Percentiles rank a stretch among this genome's conserved stretches.
phyloP scores from a whole-genome alignment of 1,140 invertebrate species.

The Cryptotermes secundus region DNA sequence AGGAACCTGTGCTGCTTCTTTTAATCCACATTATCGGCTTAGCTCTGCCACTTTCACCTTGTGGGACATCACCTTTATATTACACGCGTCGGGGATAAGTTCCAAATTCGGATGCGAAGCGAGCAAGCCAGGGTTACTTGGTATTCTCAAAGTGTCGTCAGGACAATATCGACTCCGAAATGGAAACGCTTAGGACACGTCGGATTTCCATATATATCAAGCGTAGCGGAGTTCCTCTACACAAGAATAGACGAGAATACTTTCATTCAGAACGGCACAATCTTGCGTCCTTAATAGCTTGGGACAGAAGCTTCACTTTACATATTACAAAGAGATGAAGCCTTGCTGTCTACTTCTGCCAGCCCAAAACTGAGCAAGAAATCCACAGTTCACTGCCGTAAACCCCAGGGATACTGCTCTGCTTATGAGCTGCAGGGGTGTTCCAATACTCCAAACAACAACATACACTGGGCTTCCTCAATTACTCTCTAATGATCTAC shows the following conservation, averaged over 20 bases:
- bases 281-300: conserved; percentile 6
- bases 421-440: too few species aligned
- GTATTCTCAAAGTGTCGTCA: not conserved
- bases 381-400: too few species aligned
- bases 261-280: not conserved
- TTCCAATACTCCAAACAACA: too few species aligned
- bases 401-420: too few species aligned
- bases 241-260: not conserved
- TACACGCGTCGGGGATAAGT: not conserved
- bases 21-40: not conserved
- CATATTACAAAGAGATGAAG: not conserved
- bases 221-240: not conserved
- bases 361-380: too few species aligned
- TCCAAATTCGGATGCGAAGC: conserved; percentile 3
- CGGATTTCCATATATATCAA: not conserved
- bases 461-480: too few species aligned
- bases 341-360: not conserved
- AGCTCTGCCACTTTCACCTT: not conserved
- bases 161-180: not conserved
- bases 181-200: conserved; percentile 2
- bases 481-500: too few species aligned
- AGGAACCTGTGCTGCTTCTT: too few species aligned
- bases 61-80: not conserved
- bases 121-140: not conserved
- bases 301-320: not conserved